Evolutionary conservation across 2,888 invertebrate species (phyloP), one percentile per base, ranked within the genome.

Genomic region (Diaphora mendica): DNA sequence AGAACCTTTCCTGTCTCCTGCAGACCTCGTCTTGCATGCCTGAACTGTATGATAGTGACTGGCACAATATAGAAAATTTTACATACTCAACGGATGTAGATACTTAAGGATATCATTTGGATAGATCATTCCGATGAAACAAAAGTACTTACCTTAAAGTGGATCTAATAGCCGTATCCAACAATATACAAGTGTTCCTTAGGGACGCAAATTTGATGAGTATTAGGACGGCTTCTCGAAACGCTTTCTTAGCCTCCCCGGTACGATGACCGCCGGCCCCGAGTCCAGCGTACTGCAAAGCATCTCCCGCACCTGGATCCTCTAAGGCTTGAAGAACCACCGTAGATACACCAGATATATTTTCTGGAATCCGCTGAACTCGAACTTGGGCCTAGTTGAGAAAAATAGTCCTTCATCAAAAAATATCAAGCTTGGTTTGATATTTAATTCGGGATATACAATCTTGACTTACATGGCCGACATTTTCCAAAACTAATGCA

Each of bases 131-230:
- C 23, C n/a, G 51, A n/a, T 55, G 59, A 42, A 66, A 55, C 30
- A 0, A 48, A 59, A 65, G 33, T 78, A 95, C 96, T 95, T 94
- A 95, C 96, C 96, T 94, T 70, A 95, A 83, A 11, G 95, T 95
- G 26, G 90, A 88, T 70, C 91, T 91, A 55, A 94, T 88, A 23
- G 94, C 93, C 68, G 88, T 91, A 77, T 95, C 93, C 55, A 96
- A 81, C 62, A 94, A 80, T 39, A 92, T 84, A 74, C 96, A 95
- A 35, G 91, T 93, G 74, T 93, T 93, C 70, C 94, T 90, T 77
- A 96, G 90, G 0, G 96, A 95, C 0, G 96, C 96, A 65, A 96
- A 96, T 83, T 95, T 96, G 66, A 96, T 94, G 0, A 96, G 88
- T 13, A 94, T 90, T 64, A 87, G 85, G 2, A 94, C 84, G 62